A percentile compares a stretch with the other conserved stretches of the same genome.
Conservation (phyloP, 2,888 invertebrate species). For the Periphyllus acericola region DNA sequence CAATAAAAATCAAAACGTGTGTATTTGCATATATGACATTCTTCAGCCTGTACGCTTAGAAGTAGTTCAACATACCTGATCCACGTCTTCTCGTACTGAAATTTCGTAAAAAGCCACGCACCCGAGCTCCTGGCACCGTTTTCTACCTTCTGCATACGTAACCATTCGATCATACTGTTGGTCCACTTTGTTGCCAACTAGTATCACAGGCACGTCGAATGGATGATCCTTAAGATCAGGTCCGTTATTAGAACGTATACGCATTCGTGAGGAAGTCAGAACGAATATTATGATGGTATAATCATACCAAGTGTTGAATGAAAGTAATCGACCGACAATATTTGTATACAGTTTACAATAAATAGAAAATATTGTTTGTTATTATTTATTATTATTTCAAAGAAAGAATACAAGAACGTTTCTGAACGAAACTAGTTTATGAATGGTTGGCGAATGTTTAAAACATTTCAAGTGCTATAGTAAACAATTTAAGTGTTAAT, state of each 20-base stretch:
- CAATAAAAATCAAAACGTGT: slow-evolving; percentile 19
- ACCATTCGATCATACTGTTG: slow-evolving; percentile 84
- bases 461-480: too few species aligned
- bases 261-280: not conserved
- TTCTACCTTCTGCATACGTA: slow-evolving; percentile 78
- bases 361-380: too few species aligned
- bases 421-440: too few species aligned
- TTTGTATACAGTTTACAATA: too few species aligned
- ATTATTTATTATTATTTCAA: too few species aligned
- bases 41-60: not conserved
- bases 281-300: not conserved
- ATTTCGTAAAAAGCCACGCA: slow-evolving; percentile 88
- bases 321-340: too few species aligned
- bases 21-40: not conserved
- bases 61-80: slow-evolving; percentile 72
- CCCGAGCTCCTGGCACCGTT: slow-evolving; percentile 80
- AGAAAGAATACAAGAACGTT: too few species aligned
- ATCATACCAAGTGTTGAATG: too few species aligned
- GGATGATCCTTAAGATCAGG: slow-evolving; percentile 70
- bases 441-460: too few species aligned
- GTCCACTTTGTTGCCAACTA: slow-evolving; percentile 86
- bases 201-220: slow-evolving; percentile 78
- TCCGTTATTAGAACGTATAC: slow-evolving; percentile 1
- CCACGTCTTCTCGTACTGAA: slow-evolving; percentile 84
- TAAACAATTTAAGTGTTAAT: too few species aligned